Evolutionary conservation across 2,113 vertebrate species (phyloP).

Genomic region (Colossoma macropomum): DNA sequence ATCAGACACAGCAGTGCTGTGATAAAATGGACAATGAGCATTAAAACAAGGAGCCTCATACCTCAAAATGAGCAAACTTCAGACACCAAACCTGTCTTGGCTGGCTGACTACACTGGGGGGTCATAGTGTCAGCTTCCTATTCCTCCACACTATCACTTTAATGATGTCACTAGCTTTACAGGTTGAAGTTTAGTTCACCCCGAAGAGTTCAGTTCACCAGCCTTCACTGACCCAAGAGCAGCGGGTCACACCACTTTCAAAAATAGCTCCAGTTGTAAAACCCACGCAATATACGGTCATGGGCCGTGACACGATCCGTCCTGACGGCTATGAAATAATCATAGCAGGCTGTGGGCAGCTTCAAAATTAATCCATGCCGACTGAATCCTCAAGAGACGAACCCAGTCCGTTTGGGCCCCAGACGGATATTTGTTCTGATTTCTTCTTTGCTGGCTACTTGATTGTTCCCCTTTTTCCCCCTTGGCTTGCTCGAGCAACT

Average conservation of each 20-base stretch:
- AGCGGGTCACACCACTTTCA: not conserved
- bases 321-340: conserved; percentile 1
- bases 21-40: too few relatives aligned
- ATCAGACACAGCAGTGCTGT: too few relatives aligned
- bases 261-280: not conserved
- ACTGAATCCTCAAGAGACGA: not conserved
- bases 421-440: conserved; percentile 6
- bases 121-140: too few relatives aligned
- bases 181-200: not conserved
- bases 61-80: too few relatives aligned
- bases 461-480: too few relatives aligned
- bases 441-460: not conserved
- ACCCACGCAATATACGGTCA: not conserved
- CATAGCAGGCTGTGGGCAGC: not conserved
- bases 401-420: not conserved
- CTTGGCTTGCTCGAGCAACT: too few relatives aligned
- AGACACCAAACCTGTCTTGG: too few relatives aligned
- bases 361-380: not conserved
- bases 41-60: too few relatives aligned
- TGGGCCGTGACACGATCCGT: not conserved
- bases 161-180: too few relatives aligned
- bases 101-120: too few relatives aligned
- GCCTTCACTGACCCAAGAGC: not conserved
- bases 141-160: too few relatives aligned
- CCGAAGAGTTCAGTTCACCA: too few relatives aligned